phyloP scores from a whole-genome alignment of 1,140 invertebrate genomes.

The Drosophila willistoni region DNA sequence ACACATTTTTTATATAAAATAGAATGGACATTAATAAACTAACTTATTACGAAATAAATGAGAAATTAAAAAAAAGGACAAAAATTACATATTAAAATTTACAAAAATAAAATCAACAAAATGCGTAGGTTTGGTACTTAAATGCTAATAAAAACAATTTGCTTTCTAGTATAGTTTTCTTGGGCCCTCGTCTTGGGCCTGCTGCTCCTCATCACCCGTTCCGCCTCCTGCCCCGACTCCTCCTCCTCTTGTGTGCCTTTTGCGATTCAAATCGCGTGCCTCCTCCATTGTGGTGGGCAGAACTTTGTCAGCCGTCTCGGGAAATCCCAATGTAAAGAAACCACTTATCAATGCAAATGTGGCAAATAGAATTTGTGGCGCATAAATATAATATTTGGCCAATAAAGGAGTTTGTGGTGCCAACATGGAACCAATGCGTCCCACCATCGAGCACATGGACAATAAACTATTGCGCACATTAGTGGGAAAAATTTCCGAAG shows the following conservation, averaged over 20 bases:
- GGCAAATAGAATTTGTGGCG: conserved; percentile 90
- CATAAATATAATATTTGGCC: conserved; percentile 82
- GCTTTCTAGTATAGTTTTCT: not conserved
- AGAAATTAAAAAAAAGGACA: not conserved
- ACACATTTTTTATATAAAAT: not conserved
- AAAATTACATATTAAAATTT: not conserved
- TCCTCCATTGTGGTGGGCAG: conserved; percentile 88
- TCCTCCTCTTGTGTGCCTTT: not conserved
- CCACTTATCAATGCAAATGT: conserved; percentile 86
- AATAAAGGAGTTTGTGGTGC: conserved; percentile 86
- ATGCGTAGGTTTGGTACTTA: not conserved
- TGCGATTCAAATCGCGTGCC: conserved; percentile 83
- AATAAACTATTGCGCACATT: conserved; percentile 86
- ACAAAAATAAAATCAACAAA: not conserved
- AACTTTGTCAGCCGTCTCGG: conserved; percentile 87
- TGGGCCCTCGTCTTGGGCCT: not conserved
- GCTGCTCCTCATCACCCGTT: not conserved
- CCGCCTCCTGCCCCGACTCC: conserved; percentile 5
- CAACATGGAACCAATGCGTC: conserved; percentile 87
- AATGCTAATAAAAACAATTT: not conserved
- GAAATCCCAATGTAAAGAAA: conserved; percentile 85
- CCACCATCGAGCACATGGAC: conserved; percentile 87
- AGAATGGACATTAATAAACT: not conserved
- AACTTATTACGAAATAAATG: not conserved
- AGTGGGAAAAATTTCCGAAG: conserved; percentile 89